Evolutionary conservation across 1,140 invertebrate species (phyloP), one percentile per base, ranked within the genome.

Genomic region (Ceratitis capitata): DNA sequence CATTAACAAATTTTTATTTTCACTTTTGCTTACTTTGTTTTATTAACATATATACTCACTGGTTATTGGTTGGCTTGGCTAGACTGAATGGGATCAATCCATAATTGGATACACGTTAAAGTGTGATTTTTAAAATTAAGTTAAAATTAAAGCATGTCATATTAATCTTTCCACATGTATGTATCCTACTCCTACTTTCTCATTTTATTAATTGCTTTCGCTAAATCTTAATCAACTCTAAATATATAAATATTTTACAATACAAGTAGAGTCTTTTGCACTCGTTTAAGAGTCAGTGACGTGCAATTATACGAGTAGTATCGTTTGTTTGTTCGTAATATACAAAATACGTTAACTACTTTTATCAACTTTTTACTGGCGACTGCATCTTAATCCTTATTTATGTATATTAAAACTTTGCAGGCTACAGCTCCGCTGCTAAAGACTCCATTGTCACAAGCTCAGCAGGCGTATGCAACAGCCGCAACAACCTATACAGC

Each of bases 401-500:
- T 87, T 90, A n/a, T n/a, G 87, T 86, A 89, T 89, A 85, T 86
- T 83, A 88, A 85, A 88, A 88, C n/a, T 91, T 95, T 56, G 86
- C 95, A 95, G 89, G 95, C 95, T 84, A 95, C 95, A 87, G 94
- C 94, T 86, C 94, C 95, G 87, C 92, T 95, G 92, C 93, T 95
- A 92, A 95, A 94, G 92, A 93, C 95, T 69, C 95, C 95, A 87
- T 92, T 95, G 88, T 93, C 93, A 89, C 88, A 93, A 89, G 93
- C 94, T 92, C 94, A 93, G 91, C 94, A 95, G 93, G 95, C 95
- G 89, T 90, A 90, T 82, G 90, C 90, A 86, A 95, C 95, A 88
- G 95, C 95, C 86, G 95, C 95, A 85, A 96, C 96, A 86, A 95
- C 94, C 87, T 96, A 96, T 92, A 96, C 95, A 90, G 96, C 96